phyloP scores from a whole-genome alignment of 2,888 invertebrate species.

The Tenthredo scrophulariae region DNA sequence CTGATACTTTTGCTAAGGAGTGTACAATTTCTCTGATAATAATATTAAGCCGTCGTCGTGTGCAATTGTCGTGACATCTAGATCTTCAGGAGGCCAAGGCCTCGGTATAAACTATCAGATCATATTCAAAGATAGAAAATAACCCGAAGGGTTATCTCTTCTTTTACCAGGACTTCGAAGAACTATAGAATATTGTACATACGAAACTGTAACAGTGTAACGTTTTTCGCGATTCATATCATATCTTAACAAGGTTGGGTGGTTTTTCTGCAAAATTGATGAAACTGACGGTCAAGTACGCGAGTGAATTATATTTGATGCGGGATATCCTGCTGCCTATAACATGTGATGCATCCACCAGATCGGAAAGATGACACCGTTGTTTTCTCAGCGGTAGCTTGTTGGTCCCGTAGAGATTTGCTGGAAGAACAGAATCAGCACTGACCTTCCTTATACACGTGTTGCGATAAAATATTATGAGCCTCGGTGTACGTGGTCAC shows the following conservation, averaged over 20 bases:
- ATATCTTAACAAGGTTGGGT: not conserved
- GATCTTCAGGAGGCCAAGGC: slow-evolving; percentile 65
- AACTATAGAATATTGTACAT: slow-evolving; percentile 8
- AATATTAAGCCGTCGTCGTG: slow-evolving; percentile 63
- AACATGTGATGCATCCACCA: not conserved
- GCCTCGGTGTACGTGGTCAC: slow-evolving; percentile 65
- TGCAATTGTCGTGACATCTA: slow-evolving; percentile 64
- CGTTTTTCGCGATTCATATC: not conserved
- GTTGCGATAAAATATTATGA: slow-evolving; percentile 73
- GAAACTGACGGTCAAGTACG: not conserved
- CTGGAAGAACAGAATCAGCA: slow-evolving; percentile 68
- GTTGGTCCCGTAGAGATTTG: slow-evolving; percentile 58
- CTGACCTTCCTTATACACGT: slow-evolving; percentile 76
- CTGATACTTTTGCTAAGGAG: slow-evolving; percentile 38
- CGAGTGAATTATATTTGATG: slow-evolving; percentile 16
- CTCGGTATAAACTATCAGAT: slow-evolving; percentile 66
- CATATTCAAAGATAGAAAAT: slow-evolving; percentile 67
- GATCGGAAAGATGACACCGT: slow-evolving; percentile 38
- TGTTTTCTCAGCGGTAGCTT: slow-evolving; percentile 40
- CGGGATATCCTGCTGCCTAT: not conserved
- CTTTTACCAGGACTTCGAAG: slow-evolving; percentile 37
- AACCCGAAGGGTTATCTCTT: slow-evolving; percentile 65
- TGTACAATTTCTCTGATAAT: slow-evolving; percentile 43
- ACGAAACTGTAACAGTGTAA: slow-evolving; percentile 33
- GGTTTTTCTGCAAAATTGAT: not conserved